Percentiles rank a stretch among this genome's conserved stretches.
Conservation (phyloP, 2,888 invertebrate genomes). For the Frankliniella intonsa region DNA sequence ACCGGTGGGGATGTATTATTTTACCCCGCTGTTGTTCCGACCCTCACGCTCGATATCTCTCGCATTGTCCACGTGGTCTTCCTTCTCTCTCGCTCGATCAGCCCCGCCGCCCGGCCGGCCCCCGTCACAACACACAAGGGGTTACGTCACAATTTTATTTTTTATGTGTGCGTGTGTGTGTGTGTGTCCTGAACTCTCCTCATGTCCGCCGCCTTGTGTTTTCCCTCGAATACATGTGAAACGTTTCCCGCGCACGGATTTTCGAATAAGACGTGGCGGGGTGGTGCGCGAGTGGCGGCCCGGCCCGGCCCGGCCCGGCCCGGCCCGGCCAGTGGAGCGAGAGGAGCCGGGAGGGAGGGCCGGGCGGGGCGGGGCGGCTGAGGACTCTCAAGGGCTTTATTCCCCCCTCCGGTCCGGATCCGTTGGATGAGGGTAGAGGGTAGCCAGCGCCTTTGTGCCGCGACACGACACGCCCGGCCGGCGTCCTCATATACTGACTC, state of each 20-base stretch:
- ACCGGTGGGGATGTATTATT: constrained; percentile 3
- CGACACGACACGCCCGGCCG: background rate
- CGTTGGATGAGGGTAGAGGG: constrained; percentile 21
- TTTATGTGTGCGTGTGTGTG: background rate
- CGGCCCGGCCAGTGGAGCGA: too few species aligned
- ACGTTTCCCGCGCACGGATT: background rate
- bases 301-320: too few species aligned
- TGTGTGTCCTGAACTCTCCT: background rate
- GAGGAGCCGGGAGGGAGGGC: background rate
- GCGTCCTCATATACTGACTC: background rate
- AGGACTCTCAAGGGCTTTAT: constrained; percentile 21
- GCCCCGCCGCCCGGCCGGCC: background rate
- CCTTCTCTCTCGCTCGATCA: constrained; percentile 8
- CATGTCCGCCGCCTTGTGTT: background rate
- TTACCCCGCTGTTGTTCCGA: background rate
- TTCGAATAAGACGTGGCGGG: background rate
- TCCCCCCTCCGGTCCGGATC: background rate
- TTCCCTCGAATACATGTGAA: background rate
- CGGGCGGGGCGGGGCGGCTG: background rate
- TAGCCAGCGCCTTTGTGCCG: background rate
- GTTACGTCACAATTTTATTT: background rate
- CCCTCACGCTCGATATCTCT: constrained; percentile 9
- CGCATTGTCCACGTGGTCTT: background rate
- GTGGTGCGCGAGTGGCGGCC: background rate
- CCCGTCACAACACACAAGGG: background rate